phyloP scores from a whole-genome alignment of 2,113 vertebrate genomes.

The Cacatua alba region DNA sequence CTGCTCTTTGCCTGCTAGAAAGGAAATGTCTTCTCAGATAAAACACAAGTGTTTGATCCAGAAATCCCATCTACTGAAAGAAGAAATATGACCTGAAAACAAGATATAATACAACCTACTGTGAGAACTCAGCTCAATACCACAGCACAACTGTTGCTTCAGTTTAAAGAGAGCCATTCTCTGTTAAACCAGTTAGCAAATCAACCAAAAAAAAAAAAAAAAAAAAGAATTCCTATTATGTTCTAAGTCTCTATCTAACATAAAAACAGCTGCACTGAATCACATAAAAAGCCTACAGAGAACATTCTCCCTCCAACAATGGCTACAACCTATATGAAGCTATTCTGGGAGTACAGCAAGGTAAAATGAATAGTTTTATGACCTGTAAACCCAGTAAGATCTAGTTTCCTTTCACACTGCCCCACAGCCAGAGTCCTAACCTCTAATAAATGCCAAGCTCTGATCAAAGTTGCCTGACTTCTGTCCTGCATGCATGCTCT shows the following conservation, averaged over 20 bases:
- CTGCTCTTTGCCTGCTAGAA: background rate
- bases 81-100: slow-evolving; percentile 5
- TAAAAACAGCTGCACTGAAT: slow-evolving; percentile 45
- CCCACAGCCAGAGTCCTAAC: background rate
- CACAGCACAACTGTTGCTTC: slow-evolving; percentile 4
- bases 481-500: background rate
- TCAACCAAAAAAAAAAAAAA: background rate
- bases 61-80: background rate
- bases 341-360: slow-evolving; percentile 9
- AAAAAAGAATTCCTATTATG: background rate
- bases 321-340: background rate
- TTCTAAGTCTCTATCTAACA: background rate
- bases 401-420: background rate
- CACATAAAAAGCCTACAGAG: slow-evolving; percentile 30
- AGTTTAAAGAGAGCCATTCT: background rate
- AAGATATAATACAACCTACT: background rate
- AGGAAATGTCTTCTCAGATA: background rate
- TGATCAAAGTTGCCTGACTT: slow-evolving; percentile 1
- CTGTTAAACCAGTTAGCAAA: slow-evolving; percentile 15
- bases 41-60: background rate
- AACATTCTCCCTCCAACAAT: slow-evolving; percentile 14
- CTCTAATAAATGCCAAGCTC: background rate
- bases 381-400: slow-evolving; percentile 11
- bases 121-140: background rate
- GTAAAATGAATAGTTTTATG: slow-evolving; percentile 29